Evolutionary conservation across 2,797 vertebrate genomes (phyloP).

Genomic region (Sebastiscus albofasciatus): DNA sequence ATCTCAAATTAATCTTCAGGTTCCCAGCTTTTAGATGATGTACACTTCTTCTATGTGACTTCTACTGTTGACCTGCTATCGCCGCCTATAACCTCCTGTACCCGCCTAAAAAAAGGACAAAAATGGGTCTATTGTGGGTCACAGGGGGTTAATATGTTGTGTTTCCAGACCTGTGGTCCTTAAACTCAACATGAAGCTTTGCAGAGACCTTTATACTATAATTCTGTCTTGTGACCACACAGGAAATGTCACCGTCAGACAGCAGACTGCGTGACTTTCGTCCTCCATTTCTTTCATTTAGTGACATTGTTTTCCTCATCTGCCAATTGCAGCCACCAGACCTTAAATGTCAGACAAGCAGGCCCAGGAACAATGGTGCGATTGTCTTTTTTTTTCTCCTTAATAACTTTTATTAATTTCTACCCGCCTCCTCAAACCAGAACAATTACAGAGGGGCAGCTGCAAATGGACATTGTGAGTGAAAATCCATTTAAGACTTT

Average conservation of each 20-base stretch:
- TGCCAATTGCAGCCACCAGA: background rate
- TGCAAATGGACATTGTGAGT: conserved; percentile 16
- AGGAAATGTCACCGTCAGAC: background rate
- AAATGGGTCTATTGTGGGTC: no score
- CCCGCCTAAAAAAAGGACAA: no score
- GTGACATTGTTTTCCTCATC: background rate
- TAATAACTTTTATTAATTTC: conserved; percentile 3
- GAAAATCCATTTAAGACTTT: conserved; percentile 36
- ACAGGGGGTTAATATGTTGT: no score
- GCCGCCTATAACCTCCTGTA: no score
- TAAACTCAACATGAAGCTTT: background rate
- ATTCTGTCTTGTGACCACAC: background rate
- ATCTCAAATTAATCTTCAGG: no score
- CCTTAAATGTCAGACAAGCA: conserved; percentile 10
- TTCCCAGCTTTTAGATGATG: no score
- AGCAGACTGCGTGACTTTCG: background rate
- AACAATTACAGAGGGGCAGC: conserved; percentile 14
- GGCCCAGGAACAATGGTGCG: background rate
- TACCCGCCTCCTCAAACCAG: conserved; percentile 18
- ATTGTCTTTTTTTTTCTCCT: background rate
- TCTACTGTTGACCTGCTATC: no score
- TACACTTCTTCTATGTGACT: no score
- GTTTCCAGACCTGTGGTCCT: background rate
- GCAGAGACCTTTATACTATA: background rate
- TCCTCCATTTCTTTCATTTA: background rate